Conservation (phyloP, 2,113 vertebrate genomes). For the Syrmaticus mikado region DNA sequence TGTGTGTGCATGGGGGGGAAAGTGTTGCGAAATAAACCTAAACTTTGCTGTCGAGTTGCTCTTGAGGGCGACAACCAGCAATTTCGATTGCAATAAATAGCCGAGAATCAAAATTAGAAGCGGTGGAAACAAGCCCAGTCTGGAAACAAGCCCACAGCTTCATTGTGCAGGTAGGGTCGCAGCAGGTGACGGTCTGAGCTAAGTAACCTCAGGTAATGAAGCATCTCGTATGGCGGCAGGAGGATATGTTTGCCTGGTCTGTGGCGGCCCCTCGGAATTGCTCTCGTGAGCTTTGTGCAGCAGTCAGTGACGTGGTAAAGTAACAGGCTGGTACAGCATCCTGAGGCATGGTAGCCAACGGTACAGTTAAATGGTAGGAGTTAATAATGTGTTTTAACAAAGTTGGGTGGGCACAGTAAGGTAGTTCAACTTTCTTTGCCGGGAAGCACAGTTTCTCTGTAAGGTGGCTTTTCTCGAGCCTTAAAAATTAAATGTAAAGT, state of each 20-base stretch:
- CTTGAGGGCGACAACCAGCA: background rate
- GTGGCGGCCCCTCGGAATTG: background rate
- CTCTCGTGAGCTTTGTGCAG: background rate
- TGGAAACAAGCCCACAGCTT: background rate
- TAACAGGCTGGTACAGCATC: background rate
- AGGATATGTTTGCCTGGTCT: background rate
- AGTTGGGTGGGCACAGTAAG: background rate
- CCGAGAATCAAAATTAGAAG: background rate
- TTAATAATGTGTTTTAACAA: background rate
- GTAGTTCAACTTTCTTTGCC: background rate
- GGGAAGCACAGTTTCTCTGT: background rate
- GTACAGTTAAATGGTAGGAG: background rate
- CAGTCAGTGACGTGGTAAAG: background rate
- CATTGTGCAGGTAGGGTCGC: background rate
- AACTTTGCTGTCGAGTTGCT: background rate
- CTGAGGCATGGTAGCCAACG: accelerated
- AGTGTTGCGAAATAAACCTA: background rate
- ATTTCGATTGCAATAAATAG: background rate
- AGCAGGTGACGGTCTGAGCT: background rate
- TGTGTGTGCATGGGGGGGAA: background rate
- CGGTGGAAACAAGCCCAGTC: background rate
- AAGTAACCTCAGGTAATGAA: background rate
- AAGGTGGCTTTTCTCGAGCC: background rate
- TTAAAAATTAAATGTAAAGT: background rate
- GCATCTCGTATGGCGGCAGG: background rate